A percentile compares a stretch with the other conserved stretches of the same genome.
Evolutionary conservation across 2,113 vertebrate genomes (phyloP).

Genomic region (Pygoscelis antarcticus): DNA sequence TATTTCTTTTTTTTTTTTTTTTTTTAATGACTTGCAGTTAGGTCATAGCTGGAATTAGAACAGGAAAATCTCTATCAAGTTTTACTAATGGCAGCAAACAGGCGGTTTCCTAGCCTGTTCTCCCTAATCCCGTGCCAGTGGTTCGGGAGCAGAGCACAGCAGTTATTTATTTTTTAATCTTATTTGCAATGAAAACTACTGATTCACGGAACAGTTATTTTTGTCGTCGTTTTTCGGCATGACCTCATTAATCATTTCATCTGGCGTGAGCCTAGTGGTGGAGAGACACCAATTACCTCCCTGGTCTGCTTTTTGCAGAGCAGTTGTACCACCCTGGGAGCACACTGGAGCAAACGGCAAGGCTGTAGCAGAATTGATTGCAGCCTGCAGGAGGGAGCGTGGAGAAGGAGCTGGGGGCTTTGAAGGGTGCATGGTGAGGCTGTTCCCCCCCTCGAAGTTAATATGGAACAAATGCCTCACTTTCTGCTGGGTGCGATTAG

Average conservation of each 20-base stretch:
- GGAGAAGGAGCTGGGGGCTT: not conserved
- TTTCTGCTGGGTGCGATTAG: not conserved
- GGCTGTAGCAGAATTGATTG: not conserved
- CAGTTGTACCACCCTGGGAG: not conserved
- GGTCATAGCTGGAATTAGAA: conserved; percentile 55
- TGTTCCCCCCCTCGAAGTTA: not conserved
- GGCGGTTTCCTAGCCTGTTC: not conserved
- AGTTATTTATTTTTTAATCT: conserved; percentile 24
- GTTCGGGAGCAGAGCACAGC: conserved; percentile 1
- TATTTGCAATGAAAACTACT: conserved; percentile 23
- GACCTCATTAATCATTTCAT: conserved; percentile 34
- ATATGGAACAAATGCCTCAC: not conserved
- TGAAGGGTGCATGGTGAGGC: not conserved
- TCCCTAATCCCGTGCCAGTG: not conserved
- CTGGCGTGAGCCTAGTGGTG: not conserved
- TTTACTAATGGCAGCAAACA: conserved; percentile 22
- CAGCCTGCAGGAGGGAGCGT: not conserved
- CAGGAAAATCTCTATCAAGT: conserved; percentile 21
- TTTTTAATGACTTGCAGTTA: conserved; percentile 4
- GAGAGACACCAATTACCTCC: not conserved
- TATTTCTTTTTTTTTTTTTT: not conserved
- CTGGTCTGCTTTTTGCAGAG: not conserved
- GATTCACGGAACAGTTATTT: conserved; percentile 42
- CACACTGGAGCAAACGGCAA: accelerated
- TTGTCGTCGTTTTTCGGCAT: not conserved